Base-by-base conservation (phyloP, 2,113 vertebrate species). In the Danio rerio region DNA sequence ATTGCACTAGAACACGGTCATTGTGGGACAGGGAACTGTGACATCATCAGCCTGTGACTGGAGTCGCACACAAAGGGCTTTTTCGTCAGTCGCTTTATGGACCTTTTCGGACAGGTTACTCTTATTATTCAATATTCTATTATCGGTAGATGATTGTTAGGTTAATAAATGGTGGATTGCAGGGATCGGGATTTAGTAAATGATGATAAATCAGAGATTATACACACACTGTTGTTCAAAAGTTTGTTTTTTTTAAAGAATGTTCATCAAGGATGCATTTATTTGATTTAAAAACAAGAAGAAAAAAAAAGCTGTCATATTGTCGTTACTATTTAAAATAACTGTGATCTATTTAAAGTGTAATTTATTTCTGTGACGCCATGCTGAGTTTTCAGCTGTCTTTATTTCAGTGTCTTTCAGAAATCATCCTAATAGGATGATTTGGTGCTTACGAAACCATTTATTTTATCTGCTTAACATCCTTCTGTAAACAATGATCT, bases 41-140 rank as follows among this genome's bases (percentile, higher is more conserved):
- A 52, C 58, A 61, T 73, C 56, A 58, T 56, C 56, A 50, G 47
- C 69, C 47, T 82, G 49, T 16, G 40, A 82, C 86, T 89, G 82
- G 73, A 45, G 58, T 86, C 76, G 77, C 72, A 87, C 81, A 72
- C 86, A 92, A 94, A 92, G 91, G 92, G 91, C 78, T 68, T 49
- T 82, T 9, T 4, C 58, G 43, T 16, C 31, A 31, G 31, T 31
- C 3, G 31, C 49, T 58, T 78, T 16, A 52, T 16, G 20, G 45
- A 63, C 20, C 31, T 52, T 63, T 78, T 31, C 16, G 18, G 52
- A 80, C 16, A 69, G 70, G 56, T 61, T 58, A 69, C 45, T 78
- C n/a, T 78, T 81, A 79, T 74, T 53, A 45, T 80, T 58, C 56
- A 61, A 18, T 15, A 85, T 90, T 85, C 75, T 82, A 79, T 75